Evolutionary conservation across 2,797 vertebrate genomes (phyloP).

Genomic region (Muscicapa striata): DNA sequence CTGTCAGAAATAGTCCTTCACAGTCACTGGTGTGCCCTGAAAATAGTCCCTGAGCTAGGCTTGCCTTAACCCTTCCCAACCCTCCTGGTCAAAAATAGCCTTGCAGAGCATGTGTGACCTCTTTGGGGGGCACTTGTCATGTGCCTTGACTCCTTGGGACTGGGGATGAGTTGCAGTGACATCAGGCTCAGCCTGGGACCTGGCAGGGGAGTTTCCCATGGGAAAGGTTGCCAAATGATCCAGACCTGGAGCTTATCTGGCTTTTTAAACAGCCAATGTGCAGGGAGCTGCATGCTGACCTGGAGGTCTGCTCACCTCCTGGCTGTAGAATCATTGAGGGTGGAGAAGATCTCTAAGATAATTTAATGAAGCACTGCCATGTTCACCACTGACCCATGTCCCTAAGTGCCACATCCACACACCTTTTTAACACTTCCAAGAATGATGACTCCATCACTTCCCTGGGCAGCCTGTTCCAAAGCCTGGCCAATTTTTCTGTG

Average conservation of each 20-base stretch:
- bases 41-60: constrained; percentile 46
- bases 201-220: not conserved
- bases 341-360: not conserved
- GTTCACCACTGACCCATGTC: not conserved
- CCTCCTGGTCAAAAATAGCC: constrained; percentile 5
- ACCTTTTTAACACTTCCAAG: not conserved
- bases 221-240: not conserved
- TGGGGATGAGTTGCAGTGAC: not conserved
- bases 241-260: not conserved
- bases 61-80: constrained; percentile 42
- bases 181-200: not conserved
- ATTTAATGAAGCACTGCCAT: not conserved
- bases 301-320: not conserved
- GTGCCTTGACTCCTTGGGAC: not conserved
- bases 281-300: fast-evolving
- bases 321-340: not conserved
- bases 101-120: not conserved
- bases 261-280: fast-evolving
- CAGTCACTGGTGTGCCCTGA: not conserved
- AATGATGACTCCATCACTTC: not conserved
- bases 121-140: not conserved
- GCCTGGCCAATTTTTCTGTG: not conserved
- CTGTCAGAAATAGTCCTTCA: constrained; percentile 35
- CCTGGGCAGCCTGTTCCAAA: not conserved
- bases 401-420: not conserved